Evolutionary conservation across 2,113 vertebrate genomes (phyloP).

Genomic region (Leptocoma aspasia): DNA sequence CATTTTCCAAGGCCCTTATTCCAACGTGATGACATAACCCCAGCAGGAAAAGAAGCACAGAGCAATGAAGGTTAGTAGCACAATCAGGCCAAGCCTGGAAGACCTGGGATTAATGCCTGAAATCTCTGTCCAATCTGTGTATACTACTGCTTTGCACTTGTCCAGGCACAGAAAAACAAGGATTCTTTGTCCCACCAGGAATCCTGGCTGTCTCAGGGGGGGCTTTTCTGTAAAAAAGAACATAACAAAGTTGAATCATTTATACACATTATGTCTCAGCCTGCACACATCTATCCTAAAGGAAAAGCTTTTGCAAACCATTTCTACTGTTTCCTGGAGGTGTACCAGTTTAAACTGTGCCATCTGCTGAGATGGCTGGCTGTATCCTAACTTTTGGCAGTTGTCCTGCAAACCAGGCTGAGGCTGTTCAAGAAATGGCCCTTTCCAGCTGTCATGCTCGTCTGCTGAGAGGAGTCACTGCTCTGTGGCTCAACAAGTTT

Average conservation of each 20-base stretch:
- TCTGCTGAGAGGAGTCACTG: not conserved
- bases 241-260: not conserved
- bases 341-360: not conserved
- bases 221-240: not conserved
- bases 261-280: not conserved
- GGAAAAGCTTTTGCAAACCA: not conserved
- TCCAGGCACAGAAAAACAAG: not conserved
- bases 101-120: not conserved
- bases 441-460: not conserved
- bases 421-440: not conserved
- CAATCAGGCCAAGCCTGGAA: not conserved
- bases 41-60: not conserved
- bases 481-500: not conserved
- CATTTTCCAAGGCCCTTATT: not conserved
- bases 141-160: not conserved
- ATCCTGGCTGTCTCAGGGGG: not conserved
- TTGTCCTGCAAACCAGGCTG: not conserved
- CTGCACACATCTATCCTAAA: not conserved
- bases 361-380: not conserved
- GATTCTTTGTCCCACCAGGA: not conserved
- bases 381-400: not conserved
- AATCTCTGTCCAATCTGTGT: not conserved
- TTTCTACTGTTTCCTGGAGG: not conserved
- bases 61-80: not conserved
- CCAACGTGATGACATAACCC: rapidly evolving